Percentiles rank a stretch among this genome's conserved stretches.
Evolutionary conservation across 2,888 invertebrate genomes (phyloP).

Genomic region (Osedax fenrisi): DNA sequence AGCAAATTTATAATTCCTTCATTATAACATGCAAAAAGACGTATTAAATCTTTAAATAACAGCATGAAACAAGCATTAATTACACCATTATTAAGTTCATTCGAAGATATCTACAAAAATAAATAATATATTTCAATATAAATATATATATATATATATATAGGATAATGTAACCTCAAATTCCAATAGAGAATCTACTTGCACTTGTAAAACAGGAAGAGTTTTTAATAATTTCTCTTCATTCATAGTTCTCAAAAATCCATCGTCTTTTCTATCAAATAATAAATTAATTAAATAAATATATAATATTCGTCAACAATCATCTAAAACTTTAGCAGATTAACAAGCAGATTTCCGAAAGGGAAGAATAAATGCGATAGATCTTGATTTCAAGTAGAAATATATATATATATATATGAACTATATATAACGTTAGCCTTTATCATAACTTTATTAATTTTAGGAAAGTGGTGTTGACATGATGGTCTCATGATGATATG

Average conservation of each 20-base stretch:
- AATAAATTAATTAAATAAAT: too few relatives aligned
- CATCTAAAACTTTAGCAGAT: too few relatives aligned
- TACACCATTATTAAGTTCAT: conserved; percentile 92
- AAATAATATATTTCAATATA: background rate
- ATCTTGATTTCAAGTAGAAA: too few relatives aligned
- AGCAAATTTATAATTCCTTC: conserved; percentile 95
- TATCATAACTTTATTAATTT: too few relatives aligned
- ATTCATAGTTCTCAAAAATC: conserved; percentile 87
- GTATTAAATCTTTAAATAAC: conserved; percentile 92
- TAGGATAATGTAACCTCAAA: conserved; percentile 66
- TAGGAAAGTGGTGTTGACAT: too few relatives aligned
- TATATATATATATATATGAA: too few relatives aligned
- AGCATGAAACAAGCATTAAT: conserved; percentile 98
- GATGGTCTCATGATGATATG: too few relatives aligned
- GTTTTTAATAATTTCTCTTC: conserved; percentile 87
- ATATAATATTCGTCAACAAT: background rate
- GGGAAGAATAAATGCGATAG: too few relatives aligned
- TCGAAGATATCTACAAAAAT: conserved; percentile 63
- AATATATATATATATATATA: background rate
- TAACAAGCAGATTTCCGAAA: too few relatives aligned
- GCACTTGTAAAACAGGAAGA: conserved; percentile 82
- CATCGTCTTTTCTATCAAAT: conserved; percentile 81
- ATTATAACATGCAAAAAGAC: conserved; percentile 97
- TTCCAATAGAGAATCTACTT: conserved; percentile 84
- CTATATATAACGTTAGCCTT: too few relatives aligned